A percentile compares a stretch with the other conserved stretches of the same genome.
These are phyloP conservation scores for Parotocinclus haroldoi DNA, from an alignment of 2,797 vertebrate genomes.

Conservation along the genomic window DNA sequence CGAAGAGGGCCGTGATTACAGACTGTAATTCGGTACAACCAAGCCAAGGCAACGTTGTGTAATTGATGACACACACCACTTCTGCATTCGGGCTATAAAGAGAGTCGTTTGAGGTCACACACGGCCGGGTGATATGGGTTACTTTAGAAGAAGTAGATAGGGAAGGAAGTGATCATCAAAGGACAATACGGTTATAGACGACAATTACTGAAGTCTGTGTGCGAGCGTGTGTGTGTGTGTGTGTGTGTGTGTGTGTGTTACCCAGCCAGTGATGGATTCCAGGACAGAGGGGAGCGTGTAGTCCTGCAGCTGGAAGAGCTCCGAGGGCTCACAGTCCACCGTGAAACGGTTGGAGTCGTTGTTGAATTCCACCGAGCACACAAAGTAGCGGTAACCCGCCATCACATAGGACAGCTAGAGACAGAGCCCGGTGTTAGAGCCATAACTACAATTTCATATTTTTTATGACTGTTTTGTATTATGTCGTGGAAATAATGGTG, in stretches of 20 bases:
- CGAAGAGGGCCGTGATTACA: conserved; percentile 17
- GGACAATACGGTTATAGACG: too few species aligned
- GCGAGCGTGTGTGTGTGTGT: conserved; percentile 20
- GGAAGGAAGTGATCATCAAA: too few species aligned
- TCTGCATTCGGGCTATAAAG: not conserved
- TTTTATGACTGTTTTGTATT: too few species aligned
- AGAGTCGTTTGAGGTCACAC: not conserved
- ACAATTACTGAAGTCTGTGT: too few species aligned
- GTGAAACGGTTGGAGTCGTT: conserved; percentile 94
- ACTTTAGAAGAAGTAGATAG: too few species aligned
- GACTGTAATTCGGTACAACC: too few species aligned
- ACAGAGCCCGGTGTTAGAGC: not conserved
- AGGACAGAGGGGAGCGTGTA: conserved; percentile 82
- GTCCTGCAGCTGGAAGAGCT: conserved; percentile 92
- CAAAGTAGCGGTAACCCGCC: conserved; percentile 92
- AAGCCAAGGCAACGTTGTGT: too few species aligned
- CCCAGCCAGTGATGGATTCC: conserved; percentile 87
- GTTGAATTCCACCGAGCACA: conserved; percentile 96
- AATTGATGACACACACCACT: not conserved
- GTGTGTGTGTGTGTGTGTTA: conserved; percentile 49
- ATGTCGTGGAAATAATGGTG: too few species aligned
- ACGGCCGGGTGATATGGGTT: too few species aligned
- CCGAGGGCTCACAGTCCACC: conserved; percentile 89
- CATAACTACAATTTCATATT: too few species aligned
- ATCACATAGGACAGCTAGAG: conserved; percentile 90